Evolutionary conservation across 2,888 invertebrate genomes (phyloP).

Genomic region (Spodoptera picta): DNA sequence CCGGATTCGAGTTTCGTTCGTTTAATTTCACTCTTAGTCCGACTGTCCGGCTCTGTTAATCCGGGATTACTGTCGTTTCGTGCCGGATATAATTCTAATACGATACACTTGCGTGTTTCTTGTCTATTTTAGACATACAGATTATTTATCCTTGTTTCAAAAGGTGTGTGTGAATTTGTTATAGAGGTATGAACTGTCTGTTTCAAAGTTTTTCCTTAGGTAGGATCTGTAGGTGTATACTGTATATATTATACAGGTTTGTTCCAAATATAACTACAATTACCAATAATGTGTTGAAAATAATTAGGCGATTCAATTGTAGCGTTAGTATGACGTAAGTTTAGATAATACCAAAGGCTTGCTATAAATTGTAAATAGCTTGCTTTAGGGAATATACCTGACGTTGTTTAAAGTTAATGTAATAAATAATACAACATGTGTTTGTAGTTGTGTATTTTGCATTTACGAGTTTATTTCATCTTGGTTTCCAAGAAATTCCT

Average conservation of each 20-base stretch:
- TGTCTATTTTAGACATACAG: conserved; percentile 1
- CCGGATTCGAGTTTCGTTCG: conserved; percentile 26
- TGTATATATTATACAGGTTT: too few relatives aligned
- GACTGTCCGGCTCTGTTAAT: conserved; percentile 37
- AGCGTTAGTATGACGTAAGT: conserved; percentile 5
- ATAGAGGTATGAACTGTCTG: too few relatives aligned
- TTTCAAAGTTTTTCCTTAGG: too few relatives aligned
- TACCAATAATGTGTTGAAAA: too few relatives aligned
- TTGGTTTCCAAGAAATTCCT: conserved; percentile 31
- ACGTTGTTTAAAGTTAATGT: conserved; percentile 21
- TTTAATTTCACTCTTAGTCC: conserved; percentile 53
- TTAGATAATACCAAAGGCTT: conserved; percentile 16
- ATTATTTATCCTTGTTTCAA: not conserved
- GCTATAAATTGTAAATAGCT: conserved; percentile 3
- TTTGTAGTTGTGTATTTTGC: conserved; percentile 23
- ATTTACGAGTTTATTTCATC: conserved; percentile 29
- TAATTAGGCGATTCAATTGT: too few relatives aligned
- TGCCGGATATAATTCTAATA: conserved; percentile 29
- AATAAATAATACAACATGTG: conserved; percentile 29
- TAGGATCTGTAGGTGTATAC: too few relatives aligned
- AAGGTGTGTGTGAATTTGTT: too few relatives aligned
- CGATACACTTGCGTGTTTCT: conserved; percentile 10
- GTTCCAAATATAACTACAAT: too few relatives aligned
- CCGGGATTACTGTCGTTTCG: conserved; percentile 47
- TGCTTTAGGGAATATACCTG: conserved; percentile 15